These are phyloP conservation scores for Lomographa bimaculata DNA, from an alignment of 2,888 invertebrate species.

Conservation along the genomic window DNA sequence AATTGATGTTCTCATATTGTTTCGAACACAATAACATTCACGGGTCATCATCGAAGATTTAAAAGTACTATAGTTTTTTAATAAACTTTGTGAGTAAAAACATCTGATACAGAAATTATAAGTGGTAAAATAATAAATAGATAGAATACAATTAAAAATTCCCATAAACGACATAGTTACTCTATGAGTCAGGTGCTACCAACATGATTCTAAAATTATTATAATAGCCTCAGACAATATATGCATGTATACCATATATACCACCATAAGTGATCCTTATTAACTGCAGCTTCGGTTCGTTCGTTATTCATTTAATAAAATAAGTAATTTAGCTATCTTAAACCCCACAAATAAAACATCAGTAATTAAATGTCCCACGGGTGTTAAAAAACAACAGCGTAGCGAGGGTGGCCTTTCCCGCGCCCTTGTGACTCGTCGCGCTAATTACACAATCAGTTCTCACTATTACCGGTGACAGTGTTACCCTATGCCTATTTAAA, in stretches of 20 bases:
- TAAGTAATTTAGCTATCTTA: slow-evolving; percentile 26
- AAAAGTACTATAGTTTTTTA: slow-evolving; percentile 25
- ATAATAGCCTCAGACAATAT: too few species aligned
- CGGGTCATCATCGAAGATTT: slow-evolving; percentile 53
- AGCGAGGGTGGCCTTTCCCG: slow-evolving; percentile 65
- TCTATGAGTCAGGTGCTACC: too few species aligned
- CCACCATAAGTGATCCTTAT: too few species aligned
- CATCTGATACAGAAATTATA: too few species aligned
- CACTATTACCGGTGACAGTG: slow-evolving; percentile 70
- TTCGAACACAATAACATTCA: slow-evolving; percentile 53
- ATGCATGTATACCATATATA: too few species aligned
- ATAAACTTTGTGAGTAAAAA: too few species aligned
- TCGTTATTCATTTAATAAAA: too few species aligned
- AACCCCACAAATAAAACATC: slow-evolving; percentile 48
- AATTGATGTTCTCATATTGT: slow-evolving; percentile 74
- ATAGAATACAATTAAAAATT: too few species aligned
- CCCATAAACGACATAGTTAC: too few species aligned
- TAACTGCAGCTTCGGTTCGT: too few species aligned
- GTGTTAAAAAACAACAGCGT: slow-evolving; percentile 54
- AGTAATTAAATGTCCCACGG: slow-evolving; percentile 78
- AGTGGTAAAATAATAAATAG: neutral
- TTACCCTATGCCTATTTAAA: slow-evolving; percentile 33
- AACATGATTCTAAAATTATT: too few species aligned
- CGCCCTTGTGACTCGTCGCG: slow-evolving; percentile 73
- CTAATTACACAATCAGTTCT: slow-evolving; percentile 81